Evolutionary conservation across 2,113 vertebrate species (phyloP).

Genomic region (Barnardius zonarius): DNA sequence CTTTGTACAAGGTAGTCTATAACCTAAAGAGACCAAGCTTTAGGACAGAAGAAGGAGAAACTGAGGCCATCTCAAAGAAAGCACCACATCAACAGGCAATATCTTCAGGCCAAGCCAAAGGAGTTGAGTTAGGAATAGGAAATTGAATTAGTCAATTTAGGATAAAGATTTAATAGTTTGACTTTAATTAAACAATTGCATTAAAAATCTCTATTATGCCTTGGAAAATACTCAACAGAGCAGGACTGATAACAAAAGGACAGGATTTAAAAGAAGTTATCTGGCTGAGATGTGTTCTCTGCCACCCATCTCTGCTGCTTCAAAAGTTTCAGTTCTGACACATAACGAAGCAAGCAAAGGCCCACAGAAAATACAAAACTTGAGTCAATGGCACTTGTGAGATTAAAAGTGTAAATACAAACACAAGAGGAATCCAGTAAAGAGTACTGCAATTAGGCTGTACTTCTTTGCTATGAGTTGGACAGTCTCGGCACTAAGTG

Average conservation of each 20-base stretch:
- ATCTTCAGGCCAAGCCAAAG: not conserved
- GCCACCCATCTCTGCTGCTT: not conserved
- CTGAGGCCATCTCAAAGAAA: not conserved
- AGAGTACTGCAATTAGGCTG: not conserved
- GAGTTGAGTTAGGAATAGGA: not conserved
- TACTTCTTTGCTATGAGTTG: not conserved
- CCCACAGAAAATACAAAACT: not conserved
- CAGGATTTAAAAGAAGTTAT: not conserved
- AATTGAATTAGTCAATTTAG: not conserved
- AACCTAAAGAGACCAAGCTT: not conserved
- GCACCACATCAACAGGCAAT: not conserved
- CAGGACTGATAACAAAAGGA: not conserved
- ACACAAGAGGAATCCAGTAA: not conserved
- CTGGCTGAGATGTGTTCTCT: not conserved
- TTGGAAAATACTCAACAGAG: not conserved
- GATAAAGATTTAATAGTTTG: not conserved
- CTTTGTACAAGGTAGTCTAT: not conserved
- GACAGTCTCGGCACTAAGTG: not conserved
- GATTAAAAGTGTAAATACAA: not conserved
- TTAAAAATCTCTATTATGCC: not conserved
- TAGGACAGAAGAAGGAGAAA: not conserved
- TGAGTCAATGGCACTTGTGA: not conserved
- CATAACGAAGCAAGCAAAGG: not conserved
- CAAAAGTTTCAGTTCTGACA: not conserved
- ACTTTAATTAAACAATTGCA: not conserved